A percentile compares a stretch with the other conserved stretches of the same genome.
These are phyloP conservation scores for Myotis findleyi DNA, from an alignment of 2,797 vertebrate genomes.

Conservation along the genomic window DNA sequence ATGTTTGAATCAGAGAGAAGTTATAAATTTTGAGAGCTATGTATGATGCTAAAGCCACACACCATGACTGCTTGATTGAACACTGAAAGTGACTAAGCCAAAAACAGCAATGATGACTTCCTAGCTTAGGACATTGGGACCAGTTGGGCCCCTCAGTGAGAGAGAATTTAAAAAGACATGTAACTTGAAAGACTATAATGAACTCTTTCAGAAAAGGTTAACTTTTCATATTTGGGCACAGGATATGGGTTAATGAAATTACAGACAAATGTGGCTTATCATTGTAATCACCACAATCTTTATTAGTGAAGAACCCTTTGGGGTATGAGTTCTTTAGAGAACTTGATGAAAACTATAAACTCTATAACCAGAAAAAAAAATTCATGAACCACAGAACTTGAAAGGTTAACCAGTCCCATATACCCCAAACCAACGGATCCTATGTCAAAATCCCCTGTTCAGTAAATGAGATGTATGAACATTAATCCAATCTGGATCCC, in stretches of 20 bases:
- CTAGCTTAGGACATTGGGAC: background rate
- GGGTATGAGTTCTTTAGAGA: background rate
- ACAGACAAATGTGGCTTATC: background rate
- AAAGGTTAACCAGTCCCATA: background rate
- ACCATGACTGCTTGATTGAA: background rate
- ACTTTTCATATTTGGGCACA: background rate
- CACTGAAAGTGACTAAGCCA: background rate
- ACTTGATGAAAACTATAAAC: background rate
- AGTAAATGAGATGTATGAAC: background rate
- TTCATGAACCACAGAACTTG: background rate
- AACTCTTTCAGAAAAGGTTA: background rate
- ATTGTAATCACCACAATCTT: background rate
- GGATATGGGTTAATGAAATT: background rate
- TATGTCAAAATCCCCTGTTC: background rate
- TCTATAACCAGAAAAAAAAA: background rate
- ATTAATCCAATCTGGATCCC: background rate
- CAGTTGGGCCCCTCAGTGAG: background rate
- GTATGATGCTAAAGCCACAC: background rate
- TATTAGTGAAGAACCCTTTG: background rate
- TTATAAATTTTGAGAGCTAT: background rate
- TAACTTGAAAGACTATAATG: background rate
- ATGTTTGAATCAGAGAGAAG: slow-evolving; percentile 11
- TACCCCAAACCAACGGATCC: background rate
- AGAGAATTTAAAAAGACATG: background rate
- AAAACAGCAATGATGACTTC: background rate